phyloP scores from a whole-genome alignment of 2,113 vertebrate genomes.

The Sclerurus mexicanus region DNA sequence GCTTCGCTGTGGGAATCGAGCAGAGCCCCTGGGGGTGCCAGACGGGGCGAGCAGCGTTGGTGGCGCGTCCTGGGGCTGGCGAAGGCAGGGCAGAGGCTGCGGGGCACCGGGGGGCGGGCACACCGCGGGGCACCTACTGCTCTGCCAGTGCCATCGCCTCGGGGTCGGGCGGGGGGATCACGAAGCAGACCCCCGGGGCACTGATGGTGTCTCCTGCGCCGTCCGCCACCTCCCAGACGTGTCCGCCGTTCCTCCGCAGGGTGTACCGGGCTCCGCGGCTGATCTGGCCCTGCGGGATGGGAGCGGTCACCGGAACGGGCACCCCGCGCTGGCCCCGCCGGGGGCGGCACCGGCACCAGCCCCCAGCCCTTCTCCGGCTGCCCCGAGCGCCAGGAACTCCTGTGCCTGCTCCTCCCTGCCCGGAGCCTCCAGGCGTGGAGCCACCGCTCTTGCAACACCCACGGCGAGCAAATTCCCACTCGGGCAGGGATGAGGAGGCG shows the following conservation, averaged over 20 bases:
- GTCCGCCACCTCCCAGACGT: slow-evolving; percentile 89
- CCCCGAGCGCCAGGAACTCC: accelerated
- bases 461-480: background rate
- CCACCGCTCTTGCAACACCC: background rate
- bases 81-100: background rate
- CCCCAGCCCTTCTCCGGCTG: background rate
- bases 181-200: slow-evolving; percentile 88
- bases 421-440: background rate
- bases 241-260: slow-evolving; percentile 82
- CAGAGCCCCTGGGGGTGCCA: background rate
- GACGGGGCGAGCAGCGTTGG: background rate
- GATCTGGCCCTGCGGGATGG: slow-evolving; percentile 91
- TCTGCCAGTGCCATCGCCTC: slow-evolving; percentile 82
- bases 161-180: slow-evolving; percentile 87
- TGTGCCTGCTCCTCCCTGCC: background rate
- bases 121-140: slow-evolving; percentile 73
- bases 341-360: background rate
- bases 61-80: background rate
- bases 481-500: background rate
- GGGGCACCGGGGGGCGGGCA: background rate
- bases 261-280: slow-evolving; percentile 86
- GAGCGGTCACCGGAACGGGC: too few species aligned
- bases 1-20: accelerated
- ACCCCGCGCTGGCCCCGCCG: too few species aligned
- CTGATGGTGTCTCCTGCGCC: slow-evolving; percentile 72